Conservation (phyloP, 2,797 vertebrate genomes). For the Capromys pilorides region DNA sequence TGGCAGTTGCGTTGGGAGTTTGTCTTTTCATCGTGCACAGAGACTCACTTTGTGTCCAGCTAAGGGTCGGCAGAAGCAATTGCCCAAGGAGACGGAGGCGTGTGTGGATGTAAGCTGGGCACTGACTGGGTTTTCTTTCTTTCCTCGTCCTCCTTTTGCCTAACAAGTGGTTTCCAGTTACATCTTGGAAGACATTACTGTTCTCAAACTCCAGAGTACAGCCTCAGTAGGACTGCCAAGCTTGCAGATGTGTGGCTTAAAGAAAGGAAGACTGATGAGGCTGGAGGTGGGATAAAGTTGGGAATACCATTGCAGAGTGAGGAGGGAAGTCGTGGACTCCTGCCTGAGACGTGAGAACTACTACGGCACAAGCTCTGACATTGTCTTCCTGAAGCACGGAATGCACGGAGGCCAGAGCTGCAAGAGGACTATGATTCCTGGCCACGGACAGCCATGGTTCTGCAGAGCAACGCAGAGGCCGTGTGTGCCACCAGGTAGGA, state of each 20-base stretch:
- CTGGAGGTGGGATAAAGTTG: background rate
- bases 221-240: background rate
- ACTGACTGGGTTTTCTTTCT: background rate
- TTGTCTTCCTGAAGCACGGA: background rate
- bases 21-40: background rate
- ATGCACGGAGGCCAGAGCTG: background rate
- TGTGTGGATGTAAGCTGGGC: background rate
- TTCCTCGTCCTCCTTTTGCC: background rate
- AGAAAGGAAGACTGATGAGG: slow-evolving; percentile 47
- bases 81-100: background rate
- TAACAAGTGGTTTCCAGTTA: background rate
- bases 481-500: background rate
- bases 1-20: background rate
- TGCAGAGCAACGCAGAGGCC: background rate
- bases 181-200: slow-evolving; percentile 4
- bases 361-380: background rate
- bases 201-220: slow-evolving; percentile 9
- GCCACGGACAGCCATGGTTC: background rate
- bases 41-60: background rate
- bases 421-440: slow-evolving; percentile 10
- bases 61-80: background rate
- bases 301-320: background rate
- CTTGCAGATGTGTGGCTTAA: background rate
- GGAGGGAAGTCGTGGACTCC: background rate
- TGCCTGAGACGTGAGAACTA: background rate